Conservation (phyloP, 2,797 vertebrate species). For the Pseudomugil tenellus region DNA sequence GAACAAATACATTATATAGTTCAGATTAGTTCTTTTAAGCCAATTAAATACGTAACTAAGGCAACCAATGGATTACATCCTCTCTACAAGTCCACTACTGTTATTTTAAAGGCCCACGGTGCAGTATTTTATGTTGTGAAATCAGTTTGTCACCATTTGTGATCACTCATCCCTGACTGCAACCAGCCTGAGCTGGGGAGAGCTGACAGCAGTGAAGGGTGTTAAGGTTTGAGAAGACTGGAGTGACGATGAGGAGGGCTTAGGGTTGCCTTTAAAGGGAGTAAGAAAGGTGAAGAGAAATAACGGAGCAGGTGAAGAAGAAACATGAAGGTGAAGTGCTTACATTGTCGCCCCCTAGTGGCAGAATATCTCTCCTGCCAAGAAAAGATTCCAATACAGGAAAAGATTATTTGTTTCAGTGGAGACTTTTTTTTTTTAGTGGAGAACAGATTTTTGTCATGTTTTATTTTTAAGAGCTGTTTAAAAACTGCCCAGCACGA, state of each 20-base stretch:
- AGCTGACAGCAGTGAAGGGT: constrained; percentile 48
- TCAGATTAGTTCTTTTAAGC: neutral
- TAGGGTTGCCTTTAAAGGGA: constrained; percentile 8
- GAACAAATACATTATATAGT: neutral
- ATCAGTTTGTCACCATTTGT: neutral
- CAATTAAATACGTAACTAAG: neutral
- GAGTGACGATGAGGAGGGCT: constrained; percentile 1
- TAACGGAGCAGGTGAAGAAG: constrained; percentile 11
- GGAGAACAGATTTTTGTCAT: neutral
- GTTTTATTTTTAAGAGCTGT: too few relatives aligned
- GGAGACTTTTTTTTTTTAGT: neutral
- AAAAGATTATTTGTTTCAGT: neutral
- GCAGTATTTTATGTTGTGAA: neutral
- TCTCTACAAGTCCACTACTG: neutral
- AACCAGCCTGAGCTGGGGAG: constrained; percentile 11
- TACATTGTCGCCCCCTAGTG: constrained; percentile 59
- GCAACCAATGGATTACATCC: neutral
- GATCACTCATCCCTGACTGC: neutral
- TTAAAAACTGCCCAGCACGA: too few relatives aligned
- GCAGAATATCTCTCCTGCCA: neutral
- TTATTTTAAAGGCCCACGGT: neutral
- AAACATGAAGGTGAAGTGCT: neutral
- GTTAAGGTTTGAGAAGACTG: constrained; percentile 29
- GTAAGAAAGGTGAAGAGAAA: neutral
- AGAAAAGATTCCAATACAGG: neutral